A percentile compares a stretch with the other conserved stretches of the same genome.
phyloP scores from a whole-genome alignment of 2,797 vertebrate genomes.

The Acipenser ruthenus region DNA sequence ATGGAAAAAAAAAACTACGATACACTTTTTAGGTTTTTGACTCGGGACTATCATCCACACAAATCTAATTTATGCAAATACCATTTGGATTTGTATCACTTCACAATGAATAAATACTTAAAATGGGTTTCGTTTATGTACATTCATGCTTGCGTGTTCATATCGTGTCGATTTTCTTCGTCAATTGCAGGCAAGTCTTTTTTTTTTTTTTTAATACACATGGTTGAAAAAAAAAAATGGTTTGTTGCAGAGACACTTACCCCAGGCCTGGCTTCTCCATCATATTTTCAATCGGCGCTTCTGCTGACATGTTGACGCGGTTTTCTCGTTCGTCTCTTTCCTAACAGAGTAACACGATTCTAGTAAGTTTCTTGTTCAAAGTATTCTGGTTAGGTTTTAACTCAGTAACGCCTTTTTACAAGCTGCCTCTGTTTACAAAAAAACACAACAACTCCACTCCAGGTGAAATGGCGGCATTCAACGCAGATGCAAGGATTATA shows the following conservation, averaged over 20 bases:
- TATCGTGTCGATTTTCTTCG: too few relatives aligned
- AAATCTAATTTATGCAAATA: too few relatives aligned
- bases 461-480: constrained; percentile 1
- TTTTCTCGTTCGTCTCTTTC: background rate
- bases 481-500: background rate
- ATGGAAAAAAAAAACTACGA: too few relatives aligned
- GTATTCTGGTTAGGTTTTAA: background rate
- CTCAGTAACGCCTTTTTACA: constrained; percentile 9
- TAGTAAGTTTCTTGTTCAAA: constrained; percentile 17
- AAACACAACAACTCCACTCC: background rate
- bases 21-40: too few relatives aligned
- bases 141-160: too few relatives aligned
- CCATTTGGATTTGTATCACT: too few relatives aligned
- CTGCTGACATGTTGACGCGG: constrained; percentile 16
- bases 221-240: background rate
- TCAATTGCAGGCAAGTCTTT: too few relatives aligned
- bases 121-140: too few relatives aligned
- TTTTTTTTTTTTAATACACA: too few relatives aligned
- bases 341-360: background rate
- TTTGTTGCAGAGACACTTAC: background rate
- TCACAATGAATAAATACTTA: too few relatives aligned
- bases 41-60: too few relatives aligned
- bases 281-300: constrained; percentile 1
- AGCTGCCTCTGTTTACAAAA: background rate
- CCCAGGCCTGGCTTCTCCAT: constrained; percentile 19